Conservation (phyloP, 2,797 vertebrate species). For the Coregonus sp. region DNA sequence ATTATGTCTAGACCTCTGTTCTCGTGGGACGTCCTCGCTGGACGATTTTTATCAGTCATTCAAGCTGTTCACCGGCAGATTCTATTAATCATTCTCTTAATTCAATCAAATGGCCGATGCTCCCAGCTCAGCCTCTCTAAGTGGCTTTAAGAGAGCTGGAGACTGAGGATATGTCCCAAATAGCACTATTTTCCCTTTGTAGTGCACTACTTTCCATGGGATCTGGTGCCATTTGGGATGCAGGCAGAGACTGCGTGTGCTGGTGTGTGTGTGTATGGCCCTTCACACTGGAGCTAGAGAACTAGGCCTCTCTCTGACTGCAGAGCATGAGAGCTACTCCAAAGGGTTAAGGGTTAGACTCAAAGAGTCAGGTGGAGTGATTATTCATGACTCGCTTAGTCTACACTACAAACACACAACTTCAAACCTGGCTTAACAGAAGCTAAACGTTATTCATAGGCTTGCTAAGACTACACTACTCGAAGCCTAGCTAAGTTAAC, state of each 20-base stretch:
- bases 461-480: background rate
- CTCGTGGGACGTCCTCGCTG: slow-evolving; percentile 48
- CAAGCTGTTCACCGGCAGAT: slow-evolving; percentile 4
- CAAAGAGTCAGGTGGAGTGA: slow-evolving; percentile 42
- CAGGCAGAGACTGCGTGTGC: background rate
- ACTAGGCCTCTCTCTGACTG: slow-evolving; percentile 24
- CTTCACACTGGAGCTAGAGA: slow-evolving; percentile 23
- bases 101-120: slow-evolving; percentile 7
- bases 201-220: background rate
- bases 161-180: slow-evolving; percentile 13
- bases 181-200: background rate
- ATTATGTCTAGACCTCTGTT: slow-evolving; percentile 62
- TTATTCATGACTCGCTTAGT: slow-evolving; percentile 7
- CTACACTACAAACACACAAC: slow-evolving; percentile 10
- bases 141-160: slow-evolving; percentile 56
- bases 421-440: slow-evolving; percentile 15
- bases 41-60: slow-evolving; percentile 6
- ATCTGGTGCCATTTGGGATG: background rate
- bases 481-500: background rate
- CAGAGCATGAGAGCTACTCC: slow-evolving; percentile 50
- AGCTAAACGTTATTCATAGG: slow-evolving; percentile 26
- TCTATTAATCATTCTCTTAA: slow-evolving; percentile 8
- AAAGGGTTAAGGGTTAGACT: slow-evolving; percentile 50
- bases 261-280: slow-evolving; percentile 7
- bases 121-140: slow-evolving; percentile 28